A percentile compares a stretch with the other conserved stretches of the same genome.
phyloP scores from a whole-genome alignment of 2,888 invertebrate species.

The Tetranychus truncatus region DNA sequence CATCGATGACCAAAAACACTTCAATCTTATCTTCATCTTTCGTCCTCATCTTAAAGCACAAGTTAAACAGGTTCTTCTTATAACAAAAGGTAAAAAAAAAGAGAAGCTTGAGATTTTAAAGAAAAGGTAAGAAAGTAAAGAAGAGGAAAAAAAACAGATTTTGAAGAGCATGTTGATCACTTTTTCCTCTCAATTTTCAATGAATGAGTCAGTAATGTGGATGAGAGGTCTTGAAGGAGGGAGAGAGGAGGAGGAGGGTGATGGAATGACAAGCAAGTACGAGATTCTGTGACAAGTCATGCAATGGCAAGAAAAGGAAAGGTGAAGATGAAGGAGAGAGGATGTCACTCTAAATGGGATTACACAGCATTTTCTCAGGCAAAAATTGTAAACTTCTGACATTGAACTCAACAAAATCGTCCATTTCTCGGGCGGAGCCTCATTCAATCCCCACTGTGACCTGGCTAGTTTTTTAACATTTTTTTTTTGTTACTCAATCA shows the following conservation, averaged over 20 bases:
- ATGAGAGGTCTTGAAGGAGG: not conserved
- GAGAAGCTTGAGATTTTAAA: too few relatives aligned
- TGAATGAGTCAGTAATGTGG: too few relatives aligned
- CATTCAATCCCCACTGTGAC: not conserved
- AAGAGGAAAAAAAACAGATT: too few relatives aligned
- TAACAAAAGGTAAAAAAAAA: too few relatives aligned
- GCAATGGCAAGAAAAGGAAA: not conserved
- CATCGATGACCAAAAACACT: too few relatives aligned
- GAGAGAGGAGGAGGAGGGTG: not conserved
- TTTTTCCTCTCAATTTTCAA: too few relatives aligned
- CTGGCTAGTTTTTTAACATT: not conserved
- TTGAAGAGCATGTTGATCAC: too few relatives aligned
- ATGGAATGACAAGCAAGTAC: not conserved
- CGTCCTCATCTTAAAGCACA: too few relatives aligned
- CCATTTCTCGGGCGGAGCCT: not conserved
- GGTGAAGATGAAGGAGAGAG: not conserved
- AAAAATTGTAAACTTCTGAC: not conserved
- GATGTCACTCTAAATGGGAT: not conserved
- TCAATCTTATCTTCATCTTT: too few relatives aligned
- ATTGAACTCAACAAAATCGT: not conserved
- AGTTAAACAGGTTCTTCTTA: too few relatives aligned
- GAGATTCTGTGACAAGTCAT: not conserved
- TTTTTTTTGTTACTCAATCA: not conserved
- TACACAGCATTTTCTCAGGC: not conserved
- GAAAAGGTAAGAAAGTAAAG: too few relatives aligned